Evolutionary conservation across 1,140 invertebrate species (phyloP).

Genomic region (Hormaphis cornu): DNA sequence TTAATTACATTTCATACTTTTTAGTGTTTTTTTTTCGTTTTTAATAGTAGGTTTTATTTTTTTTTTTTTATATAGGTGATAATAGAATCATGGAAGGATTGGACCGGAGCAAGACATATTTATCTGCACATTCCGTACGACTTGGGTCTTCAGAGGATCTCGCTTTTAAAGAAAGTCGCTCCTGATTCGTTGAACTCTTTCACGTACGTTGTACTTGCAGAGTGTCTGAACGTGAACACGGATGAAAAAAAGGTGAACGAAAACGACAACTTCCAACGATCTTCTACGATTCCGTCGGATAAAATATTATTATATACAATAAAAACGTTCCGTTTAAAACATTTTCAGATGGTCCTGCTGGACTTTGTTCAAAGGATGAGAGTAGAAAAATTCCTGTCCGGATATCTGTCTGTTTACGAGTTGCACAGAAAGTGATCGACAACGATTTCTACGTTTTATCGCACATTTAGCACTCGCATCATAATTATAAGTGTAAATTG

Average conservation of each 20-base stretch:
- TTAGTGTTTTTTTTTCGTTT: no score
- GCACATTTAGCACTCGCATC: no score
- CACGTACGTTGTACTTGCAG: constrained; percentile 45
- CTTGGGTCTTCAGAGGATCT: constrained; percentile 43
- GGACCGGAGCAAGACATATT: constrained; percentile 46
- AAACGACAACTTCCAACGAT: no score
- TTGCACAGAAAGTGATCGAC: neutral
- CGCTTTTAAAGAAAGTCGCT: constrained; percentile 42
- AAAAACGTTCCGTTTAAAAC: no score
- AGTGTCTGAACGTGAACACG: constrained; percentile 41
- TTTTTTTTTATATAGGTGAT: constrained; percentile 40
- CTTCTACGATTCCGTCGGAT: no score
- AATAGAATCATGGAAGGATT: constrained; percentile 47
- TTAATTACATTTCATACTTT: no score
- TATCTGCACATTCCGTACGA: constrained; percentile 45
- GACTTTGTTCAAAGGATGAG: constrained; percentile 30
- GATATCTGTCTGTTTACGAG: constrained; percentile 23
- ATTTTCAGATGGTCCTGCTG: constrained; percentile 13
- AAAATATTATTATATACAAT: no score
- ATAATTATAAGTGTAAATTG: no score
- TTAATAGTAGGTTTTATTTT: no score
- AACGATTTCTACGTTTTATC: no score
- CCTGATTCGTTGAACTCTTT: constrained; percentile 43
- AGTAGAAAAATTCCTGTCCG: constrained; percentile 41
- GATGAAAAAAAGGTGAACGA: constrained; percentile 39